A percentile compares a stretch with the other conserved stretches of the same genome.
These are phyloP conservation scores for Tanytarsus gracilentus DNA, from an alignment of 2,888 invertebrate genomes.

Conservation along the genomic window DNA sequence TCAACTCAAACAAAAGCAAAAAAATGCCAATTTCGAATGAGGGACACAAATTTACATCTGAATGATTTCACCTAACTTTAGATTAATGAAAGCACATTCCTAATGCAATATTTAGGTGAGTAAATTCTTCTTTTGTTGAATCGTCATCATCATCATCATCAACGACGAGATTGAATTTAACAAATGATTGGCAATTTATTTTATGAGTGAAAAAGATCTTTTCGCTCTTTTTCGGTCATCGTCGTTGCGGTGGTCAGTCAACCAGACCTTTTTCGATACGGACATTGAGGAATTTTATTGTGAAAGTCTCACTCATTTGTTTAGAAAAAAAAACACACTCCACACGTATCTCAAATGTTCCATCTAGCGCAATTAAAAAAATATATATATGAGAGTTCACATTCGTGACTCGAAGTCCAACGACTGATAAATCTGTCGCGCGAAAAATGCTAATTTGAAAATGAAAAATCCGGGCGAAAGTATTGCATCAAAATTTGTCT, in stretches of 20 bases:
- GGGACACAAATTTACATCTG: conserved; percentile 1
- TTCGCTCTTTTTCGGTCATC: too few species aligned
- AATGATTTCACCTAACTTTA: conserved; percentile 14
- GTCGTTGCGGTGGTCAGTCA: too few species aligned
- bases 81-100: conserved; percentile 17
- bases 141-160: too few species aligned
- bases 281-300: neutral
- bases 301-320: conserved; percentile 8
- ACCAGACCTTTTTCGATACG: neutral
- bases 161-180: too few species aligned
- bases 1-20: too few species aligned
- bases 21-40: conserved; percentile 2
- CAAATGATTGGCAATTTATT: conserved; percentile 12
- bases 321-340: too few species aligned
- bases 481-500: conserved; percentile 21
- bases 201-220: too few species aligned
- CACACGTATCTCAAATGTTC: too few species aligned
- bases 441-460: neutral
- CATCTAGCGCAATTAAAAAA: too few species aligned
- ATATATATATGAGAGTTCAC: too few species aligned
- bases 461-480: neutral
- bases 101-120: conserved; percentile 25
- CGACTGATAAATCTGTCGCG: neutral
- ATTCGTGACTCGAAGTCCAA: conserved; percentile 16
- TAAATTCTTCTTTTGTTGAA: neutral